A percentile compares a stretch with the other conserved stretches of the same genome.
Evolutionary conservation across 1,140 invertebrate genomes (phyloP).

Genomic region (Drosophila kurseongensis): DNA sequence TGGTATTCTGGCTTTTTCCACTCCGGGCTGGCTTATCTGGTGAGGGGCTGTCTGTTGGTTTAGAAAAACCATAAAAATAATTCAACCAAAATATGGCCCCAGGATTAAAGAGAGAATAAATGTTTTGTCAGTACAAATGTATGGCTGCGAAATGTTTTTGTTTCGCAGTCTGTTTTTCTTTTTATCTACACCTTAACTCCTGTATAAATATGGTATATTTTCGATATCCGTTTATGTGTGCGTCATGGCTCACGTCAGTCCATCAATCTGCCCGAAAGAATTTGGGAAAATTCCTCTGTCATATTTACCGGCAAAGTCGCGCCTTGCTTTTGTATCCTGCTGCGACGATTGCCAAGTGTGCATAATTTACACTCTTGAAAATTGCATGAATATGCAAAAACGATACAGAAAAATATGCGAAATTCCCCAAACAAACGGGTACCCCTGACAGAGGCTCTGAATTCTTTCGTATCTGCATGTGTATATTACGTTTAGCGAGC

Average conservation of each 20-base stretch:
- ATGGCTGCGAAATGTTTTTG: constrained; percentile 4
- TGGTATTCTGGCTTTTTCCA: constrained; percentile 22
- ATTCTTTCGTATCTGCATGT: constrained; percentile 7
- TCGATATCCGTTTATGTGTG: constrained; percentile 23
- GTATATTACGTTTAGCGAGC: background rate
- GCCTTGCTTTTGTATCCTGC: constrained; percentile 49
- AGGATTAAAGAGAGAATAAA: constrained; percentile 21
- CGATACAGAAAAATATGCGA: constrained; percentile 20
- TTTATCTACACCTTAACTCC: constrained; percentile 36
- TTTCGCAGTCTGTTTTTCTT: constrained; percentile 8
- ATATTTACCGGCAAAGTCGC: constrained; percentile 31
- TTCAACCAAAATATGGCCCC: constrained; percentile 13
- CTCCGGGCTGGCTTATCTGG: background rate
- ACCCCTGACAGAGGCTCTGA: background rate
- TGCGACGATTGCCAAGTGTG: constrained; percentile 76
- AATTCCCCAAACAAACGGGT: constrained; percentile 19
- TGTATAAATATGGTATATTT: constrained; percentile 1
- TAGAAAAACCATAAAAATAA: constrained; percentile 33
- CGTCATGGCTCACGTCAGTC: constrained; percentile 18
- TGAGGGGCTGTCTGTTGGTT: constrained; percentile 2
- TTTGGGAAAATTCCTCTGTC: constrained; percentile 35
- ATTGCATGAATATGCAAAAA: constrained; percentile 80
- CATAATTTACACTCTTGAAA: constrained; percentile 79
- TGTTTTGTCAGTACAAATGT: constrained; percentile 13
- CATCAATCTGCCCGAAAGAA: constrained; percentile 42